These are phyloP conservation scores for Cybosia mesomella DNA, from an alignment of 2,888 invertebrate genomes.

Conservation along the genomic window DNA sequence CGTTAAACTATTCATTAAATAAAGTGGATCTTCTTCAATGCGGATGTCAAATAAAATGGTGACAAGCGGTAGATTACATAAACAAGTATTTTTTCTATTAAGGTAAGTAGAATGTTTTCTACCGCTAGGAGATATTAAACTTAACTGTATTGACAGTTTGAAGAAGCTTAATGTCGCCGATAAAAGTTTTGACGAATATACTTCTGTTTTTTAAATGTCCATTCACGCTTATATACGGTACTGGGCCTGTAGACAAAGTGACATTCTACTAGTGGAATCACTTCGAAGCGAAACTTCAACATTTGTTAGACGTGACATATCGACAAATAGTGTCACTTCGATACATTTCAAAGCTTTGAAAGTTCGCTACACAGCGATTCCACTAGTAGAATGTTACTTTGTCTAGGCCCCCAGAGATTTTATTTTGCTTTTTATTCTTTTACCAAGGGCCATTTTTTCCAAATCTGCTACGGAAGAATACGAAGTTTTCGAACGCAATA, in stretches of 20 bases:
- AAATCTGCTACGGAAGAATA: no score
- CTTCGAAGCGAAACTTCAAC: no score
- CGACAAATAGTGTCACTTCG: no score
- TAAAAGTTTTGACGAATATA: neutral
- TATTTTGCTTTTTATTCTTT: no score
- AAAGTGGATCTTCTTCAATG: slow-evolving; percentile 22
- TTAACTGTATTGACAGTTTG: slow-evolving; percentile 12
- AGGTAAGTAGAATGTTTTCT: slow-evolving; percentile 6
- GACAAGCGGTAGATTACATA: neutral
- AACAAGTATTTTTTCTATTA: neutral
- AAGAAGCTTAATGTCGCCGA: neutral
- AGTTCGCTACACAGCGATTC: no score
- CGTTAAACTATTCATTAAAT: slow-evolving; percentile 15
- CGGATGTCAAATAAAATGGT: slow-evolving; percentile 17
- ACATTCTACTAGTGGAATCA: no score
- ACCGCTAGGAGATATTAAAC: slow-evolving; percentile 8
- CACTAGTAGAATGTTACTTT: no score
- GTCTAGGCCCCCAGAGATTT: no score
- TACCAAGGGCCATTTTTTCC: no score
- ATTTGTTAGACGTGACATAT: no score
- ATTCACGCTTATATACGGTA: neutral
- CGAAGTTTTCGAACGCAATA: no score
- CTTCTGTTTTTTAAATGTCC: neutral
- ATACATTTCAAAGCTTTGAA: no score
- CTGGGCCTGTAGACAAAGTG: neutral